Evolutionary conservation across 1,140 invertebrate species (phyloP), one percentile per base, ranked within the genome.

Genomic region (Drosophila punjabiensis): DNA sequence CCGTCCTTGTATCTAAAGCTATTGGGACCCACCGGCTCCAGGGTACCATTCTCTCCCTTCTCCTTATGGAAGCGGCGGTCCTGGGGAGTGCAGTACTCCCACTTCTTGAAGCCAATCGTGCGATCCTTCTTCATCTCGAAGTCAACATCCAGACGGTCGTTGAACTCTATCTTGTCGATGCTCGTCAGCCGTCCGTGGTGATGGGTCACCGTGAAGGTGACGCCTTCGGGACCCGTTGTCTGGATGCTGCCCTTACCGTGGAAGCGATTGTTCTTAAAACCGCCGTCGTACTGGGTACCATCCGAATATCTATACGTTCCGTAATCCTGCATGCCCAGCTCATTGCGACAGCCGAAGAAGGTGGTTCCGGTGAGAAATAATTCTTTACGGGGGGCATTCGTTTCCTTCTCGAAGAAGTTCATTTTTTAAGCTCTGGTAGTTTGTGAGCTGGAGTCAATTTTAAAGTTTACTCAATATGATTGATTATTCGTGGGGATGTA

Each of bases 271-370:
- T 83, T 69, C 0, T 24, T 37, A 28, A 92, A 92, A 0, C 70
- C 14, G 1, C 89, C 89, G 28, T 52, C 24, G 16, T 92, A 92
- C 11, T 50, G 58, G 3, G 82, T 76, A 1, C 73, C 85, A 74
- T 92, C 82, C 1, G 89, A 82, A 69, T 60, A 92, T 0, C 24
- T 11, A 28, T 92, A 92, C 3, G 56, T 43, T 3, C 89, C 89
- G n/a, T 55, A 55, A 0, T 55, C 56, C 48, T 92, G 89, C 89
- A 92, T 89, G 30, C 84, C 85, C 18, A 70, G 16, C 0, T 64
- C 45, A 35, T 86, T 13, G 9, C 6, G 20, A 0, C 1, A 6
- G 7, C 86, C 86, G n/a, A 16, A 8, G 20, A 70, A 90, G 14
- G 47, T 58, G 7, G 62, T 41, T 20, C 86, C 85, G 11, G 78